These are phyloP conservation scores for Microcebus ravelobensis DNA, from an alignment of 2,113 vertebrate genomes.

Conservation along the genomic window DNA sequence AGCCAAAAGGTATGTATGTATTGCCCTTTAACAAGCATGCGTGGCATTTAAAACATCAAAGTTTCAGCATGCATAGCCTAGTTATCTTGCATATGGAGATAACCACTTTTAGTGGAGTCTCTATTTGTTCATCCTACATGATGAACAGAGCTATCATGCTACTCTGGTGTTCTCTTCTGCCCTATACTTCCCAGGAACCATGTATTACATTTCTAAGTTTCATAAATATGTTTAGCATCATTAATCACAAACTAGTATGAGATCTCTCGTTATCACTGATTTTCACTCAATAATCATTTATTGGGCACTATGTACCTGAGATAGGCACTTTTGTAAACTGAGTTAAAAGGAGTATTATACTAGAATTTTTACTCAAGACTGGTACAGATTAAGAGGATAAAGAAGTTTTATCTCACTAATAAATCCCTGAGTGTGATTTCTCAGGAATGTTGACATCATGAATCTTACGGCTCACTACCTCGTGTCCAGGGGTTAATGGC, in stretches of 20 bases:
- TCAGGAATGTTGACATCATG: neutral
- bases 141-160: neutral
- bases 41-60: constrained; percentile 38
- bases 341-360: neutral
- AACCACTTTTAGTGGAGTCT: neutral
- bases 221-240: neutral
- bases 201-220: constrained; percentile 31
- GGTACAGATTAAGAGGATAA: neutral
- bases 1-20: neutral
- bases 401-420: neutral
- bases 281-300: neutral
- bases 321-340: neutral
- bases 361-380: neutral
- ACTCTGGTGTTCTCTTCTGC: neutral
- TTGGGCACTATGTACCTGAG: neutral
- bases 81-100: constrained; percentile 20
- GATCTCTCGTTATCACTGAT: neutral
- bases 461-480: neutral
- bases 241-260: neutral
- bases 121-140: neutral
- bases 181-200: neutral
- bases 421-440: neutral
- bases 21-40: neutral
- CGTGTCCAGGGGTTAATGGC: neutral
- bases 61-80: neutral